phyloP scores from a whole-genome alignment of 2,113 vertebrate genomes.

The Lethenteron reissneri region DNA sequence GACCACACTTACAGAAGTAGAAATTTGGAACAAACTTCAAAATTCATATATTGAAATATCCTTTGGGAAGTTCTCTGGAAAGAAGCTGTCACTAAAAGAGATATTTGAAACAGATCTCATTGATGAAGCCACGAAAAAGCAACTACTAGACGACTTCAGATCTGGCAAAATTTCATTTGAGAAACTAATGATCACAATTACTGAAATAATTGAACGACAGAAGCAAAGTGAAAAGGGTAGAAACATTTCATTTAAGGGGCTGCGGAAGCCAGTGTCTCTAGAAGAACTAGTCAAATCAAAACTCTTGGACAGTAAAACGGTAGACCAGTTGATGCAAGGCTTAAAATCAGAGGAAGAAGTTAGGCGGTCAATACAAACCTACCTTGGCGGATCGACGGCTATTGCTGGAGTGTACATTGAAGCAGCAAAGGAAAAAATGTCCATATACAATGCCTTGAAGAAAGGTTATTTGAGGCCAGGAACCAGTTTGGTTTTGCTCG shows the following conservation, averaged over 20 bases:
- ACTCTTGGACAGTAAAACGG: constrained; percentile 55
- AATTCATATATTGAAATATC: not conserved
- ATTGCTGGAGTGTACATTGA: constrained; percentile 74
- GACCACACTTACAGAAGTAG: too few species aligned
- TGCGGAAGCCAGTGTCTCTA: constrained; percentile 68
- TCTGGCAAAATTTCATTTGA: not conserved
- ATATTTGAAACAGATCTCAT: constrained; percentile 50
- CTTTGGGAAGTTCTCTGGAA: not conserved
- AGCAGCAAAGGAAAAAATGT: constrained; percentile 61
- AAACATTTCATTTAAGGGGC: constrained; percentile 52
- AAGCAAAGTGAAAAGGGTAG: constrained; percentile 20
- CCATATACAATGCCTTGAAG: constrained; percentile 95
- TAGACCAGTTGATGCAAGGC: constrained; percentile 47
- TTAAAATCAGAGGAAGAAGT: constrained; percentile 59
- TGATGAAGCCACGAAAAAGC: constrained; percentile 20
- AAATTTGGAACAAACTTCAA: not conserved
- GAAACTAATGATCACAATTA: constrained; percentile 15
- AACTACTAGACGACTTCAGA: constrained; percentile 20
- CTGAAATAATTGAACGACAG: constrained; percentile 11
- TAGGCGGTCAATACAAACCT: constrained; percentile 40
- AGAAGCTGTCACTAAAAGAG: constrained; percentile 24
- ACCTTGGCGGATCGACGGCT: constrained; percentile 72
- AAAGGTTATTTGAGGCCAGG: constrained; percentile 84
- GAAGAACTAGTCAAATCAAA: constrained; percentile 60
- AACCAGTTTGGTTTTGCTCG: constrained; percentile 79